Conservation (phyloP, 2,113 vertebrate species). For the Bucco capensis region DNA sequence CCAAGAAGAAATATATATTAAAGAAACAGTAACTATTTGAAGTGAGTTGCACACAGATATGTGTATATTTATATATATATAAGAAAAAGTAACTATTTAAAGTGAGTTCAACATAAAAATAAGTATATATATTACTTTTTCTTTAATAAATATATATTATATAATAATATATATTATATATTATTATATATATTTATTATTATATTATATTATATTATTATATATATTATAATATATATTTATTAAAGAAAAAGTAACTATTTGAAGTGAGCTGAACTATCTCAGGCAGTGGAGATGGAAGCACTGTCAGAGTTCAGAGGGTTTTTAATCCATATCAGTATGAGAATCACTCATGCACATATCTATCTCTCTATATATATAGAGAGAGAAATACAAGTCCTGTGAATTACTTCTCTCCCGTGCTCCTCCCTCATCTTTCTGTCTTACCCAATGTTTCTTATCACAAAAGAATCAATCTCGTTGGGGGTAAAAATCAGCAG, state of each 20-base stretch:
- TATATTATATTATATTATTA: no score
- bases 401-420: background rate
- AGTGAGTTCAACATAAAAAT: no score
- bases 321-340: rapidly evolving
- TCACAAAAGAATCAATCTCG: slow-evolving; percentile 5
- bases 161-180: no score
- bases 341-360: background rate
- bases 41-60: no score
- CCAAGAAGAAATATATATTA: no score
- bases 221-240: no score
- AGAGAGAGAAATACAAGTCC: rapidly evolving
- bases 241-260: background rate
- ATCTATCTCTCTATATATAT: no score
- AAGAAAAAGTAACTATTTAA: no score
- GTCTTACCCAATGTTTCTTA: slow-evolving; percentile 58
- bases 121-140: no score
- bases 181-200: no score
- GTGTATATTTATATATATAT: background rate
- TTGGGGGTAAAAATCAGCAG: background rate
- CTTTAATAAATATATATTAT: no score
- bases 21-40: no score
- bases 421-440: background rate
- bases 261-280: background rate
- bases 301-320: background rate
- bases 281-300: background rate